Base-by-base conservation (phyloP, 2,888 invertebrate species). In the Thereva nobilitata region DNA sequence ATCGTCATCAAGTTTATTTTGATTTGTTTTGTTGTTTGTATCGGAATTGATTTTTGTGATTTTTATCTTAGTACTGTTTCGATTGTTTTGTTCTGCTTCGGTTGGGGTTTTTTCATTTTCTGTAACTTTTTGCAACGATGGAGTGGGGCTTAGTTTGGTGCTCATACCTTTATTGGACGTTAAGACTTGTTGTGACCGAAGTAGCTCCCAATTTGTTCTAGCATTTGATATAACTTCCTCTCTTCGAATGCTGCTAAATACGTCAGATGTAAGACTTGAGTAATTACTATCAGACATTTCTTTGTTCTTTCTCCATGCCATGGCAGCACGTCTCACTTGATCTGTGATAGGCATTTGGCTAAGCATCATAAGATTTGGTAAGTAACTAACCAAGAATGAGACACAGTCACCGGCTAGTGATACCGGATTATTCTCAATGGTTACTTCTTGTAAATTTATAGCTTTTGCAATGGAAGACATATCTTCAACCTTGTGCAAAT, bases 181-280 rank as follows among this genome's bases (percentile, higher is more conserved):
- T 41, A 66, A 4, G 0, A 76, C 76, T 64, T 81, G 81, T 80
- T 87, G 89, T 4, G 90, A 87, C 68, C 91, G 84, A 9, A 92
- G 80, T 56, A 92, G 79, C 77, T 93, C 92, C 92, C 92, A 93
- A 76, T 92, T 93, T n/a, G 91, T 91, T 71, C 91, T 85, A 2
- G 92, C 92, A 76, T 92, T 92, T 47, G 91, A 89, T 70, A 93
- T 93, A 3, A 92, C 88, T 78, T 92, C 91, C 77, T 92, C 92
- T n/a, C 92, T 83, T 0, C 88, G 84, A 44, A 88, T 88, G 67
- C 73, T 78, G 68, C 76, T 79, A 64, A 76, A 79, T 8, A 85
- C 84, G 72, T 87, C 86, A 53, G 83, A 82, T 47, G 84, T 84
- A 5, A 76, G 73, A 12, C 76, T 75, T 1, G 75, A 74, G 47